Conservation (phyloP, 2,113 vertebrate species). For the Apeltes quadracus region DNA sequence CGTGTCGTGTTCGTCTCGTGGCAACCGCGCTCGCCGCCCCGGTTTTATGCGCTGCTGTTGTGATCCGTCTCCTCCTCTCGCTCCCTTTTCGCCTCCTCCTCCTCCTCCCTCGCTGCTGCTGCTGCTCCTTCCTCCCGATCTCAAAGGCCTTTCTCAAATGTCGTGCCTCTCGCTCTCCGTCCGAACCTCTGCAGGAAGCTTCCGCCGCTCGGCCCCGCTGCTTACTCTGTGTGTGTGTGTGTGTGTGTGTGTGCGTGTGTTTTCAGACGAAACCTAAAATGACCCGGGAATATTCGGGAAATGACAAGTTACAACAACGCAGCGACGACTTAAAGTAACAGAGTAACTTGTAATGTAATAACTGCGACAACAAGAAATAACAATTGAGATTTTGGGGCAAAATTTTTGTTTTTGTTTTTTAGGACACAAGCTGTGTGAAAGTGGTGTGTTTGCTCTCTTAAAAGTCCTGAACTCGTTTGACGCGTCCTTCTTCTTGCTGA, state of each 20-base stretch:
- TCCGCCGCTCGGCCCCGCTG: conserved; percentile 53
- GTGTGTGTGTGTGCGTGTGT: conserved; percentile 26
- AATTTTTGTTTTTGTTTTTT: not conserved
- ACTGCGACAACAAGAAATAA: not conserved
- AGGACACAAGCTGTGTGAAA: not conserved
- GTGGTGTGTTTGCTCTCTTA: not conserved
- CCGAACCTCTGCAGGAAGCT: conserved; percentile 60
- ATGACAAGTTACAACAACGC: not conserved
- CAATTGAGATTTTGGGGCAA: not conserved
- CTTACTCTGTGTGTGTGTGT: conserved; percentile 18
- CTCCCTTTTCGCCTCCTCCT: conserved; percentile 11
- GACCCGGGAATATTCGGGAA: not conserved
- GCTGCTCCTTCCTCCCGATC: conserved; percentile 47
- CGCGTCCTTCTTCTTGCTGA: not conserved
- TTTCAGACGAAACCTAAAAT: conserved; percentile 17
- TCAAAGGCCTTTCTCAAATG: conserved; percentile 76
- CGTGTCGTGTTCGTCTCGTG: conserved; percentile 55
- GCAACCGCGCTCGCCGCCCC: conserved; percentile 45
- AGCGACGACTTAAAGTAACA: not conserved
- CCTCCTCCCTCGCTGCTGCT: conserved; percentile 48
- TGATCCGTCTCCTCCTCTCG: not conserved
- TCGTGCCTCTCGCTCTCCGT: conserved; percentile 73
- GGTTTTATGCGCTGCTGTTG: conserved; percentile 40
- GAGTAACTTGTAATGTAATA: not conserved
- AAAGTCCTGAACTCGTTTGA: not conserved